Conservation (phyloP, 2,113 vertebrate species). For the Perca fluviatilis region DNA sequence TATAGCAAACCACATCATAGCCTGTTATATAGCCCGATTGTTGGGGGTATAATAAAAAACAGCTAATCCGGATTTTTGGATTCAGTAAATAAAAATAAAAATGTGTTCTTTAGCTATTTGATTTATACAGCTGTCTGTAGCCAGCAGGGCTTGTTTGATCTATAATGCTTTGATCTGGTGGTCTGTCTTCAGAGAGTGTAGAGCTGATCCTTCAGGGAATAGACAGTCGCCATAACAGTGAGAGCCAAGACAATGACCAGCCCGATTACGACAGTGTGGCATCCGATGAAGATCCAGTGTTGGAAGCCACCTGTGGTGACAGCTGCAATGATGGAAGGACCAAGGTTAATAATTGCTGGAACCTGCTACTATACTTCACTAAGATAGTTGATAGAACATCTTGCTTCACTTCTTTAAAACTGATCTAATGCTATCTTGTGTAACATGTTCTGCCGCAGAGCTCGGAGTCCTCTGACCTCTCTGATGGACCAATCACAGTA, state of each 20-base stretch:
- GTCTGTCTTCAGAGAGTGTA: constrained; percentile 88
- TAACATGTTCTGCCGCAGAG: constrained; percentile 83
- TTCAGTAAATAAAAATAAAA: neutral
- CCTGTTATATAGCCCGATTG: neutral
- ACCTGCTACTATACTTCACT: neutral
- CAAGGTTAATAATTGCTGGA: constrained; percentile 84
- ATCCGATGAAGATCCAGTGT: constrained; percentile 94
- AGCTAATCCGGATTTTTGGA: constrained; percentile 4
- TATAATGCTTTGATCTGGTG: constrained; percentile 29
- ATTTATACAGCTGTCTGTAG: constrained; percentile 20
- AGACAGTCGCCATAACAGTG: constrained; percentile 87
- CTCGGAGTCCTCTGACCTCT: constrained; percentile 94
- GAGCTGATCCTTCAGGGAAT: constrained; percentile 94
- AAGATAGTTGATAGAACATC: neutral
- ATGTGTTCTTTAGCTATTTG: neutral
- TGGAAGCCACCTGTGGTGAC: constrained; percentile 87
- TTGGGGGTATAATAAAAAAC: neutral
- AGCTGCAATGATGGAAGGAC: constrained; percentile 89
- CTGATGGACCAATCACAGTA: constrained; percentile 95
- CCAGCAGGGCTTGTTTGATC: constrained; percentile 26
- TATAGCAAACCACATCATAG: neutral
- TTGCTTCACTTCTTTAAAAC: neutral
- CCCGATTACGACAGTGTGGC: constrained; percentile 98
- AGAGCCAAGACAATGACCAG: constrained; percentile 94
- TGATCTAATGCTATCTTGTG: neutral